Evolutionary conservation across 1,140 invertebrate species (phyloP).

Genomic region (Saxidomus purpurata): DNA sequence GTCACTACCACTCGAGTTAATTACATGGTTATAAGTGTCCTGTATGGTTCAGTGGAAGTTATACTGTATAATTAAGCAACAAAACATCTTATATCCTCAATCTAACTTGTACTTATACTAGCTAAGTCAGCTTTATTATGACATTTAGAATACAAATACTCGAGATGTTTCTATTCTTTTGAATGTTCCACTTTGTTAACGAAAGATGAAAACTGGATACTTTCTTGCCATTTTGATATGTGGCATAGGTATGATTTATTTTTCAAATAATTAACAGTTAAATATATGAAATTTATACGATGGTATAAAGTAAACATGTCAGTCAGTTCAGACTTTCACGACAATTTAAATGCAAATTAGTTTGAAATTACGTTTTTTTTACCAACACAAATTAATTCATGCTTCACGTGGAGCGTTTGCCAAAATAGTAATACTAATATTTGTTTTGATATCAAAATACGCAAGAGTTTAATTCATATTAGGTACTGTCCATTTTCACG

Average conservation of each 20-base stretch:
- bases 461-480: background rate
- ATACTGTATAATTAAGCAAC: background rate
- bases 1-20: background rate
- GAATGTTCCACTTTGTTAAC: background rate
- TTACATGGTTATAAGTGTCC: constrained; percentile 11
- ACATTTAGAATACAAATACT: background rate
- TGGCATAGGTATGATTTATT: background rate
- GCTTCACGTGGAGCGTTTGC: background rate
- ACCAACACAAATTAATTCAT: background rate
- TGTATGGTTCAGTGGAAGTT: background rate
- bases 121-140: background rate
- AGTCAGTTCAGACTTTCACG: too few relatives aligned
- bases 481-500: too few relatives aligned
- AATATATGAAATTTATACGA: too few relatives aligned
- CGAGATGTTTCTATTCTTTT: too few relatives aligned
- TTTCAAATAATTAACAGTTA: background rate
- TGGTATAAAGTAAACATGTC: too few relatives aligned
- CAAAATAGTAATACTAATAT: background rate
- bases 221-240: background rate
- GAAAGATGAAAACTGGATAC: background rate
- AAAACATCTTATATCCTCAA: background rate
- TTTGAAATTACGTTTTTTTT: background rate
- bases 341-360: too few relatives aligned
- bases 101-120: background rate
- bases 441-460: background rate